These are phyloP conservation scores for Pseudomyrmex cubaensis DNA, from an alignment of 1,140 invertebrate genomes.

Conservation along the genomic window DNA sequence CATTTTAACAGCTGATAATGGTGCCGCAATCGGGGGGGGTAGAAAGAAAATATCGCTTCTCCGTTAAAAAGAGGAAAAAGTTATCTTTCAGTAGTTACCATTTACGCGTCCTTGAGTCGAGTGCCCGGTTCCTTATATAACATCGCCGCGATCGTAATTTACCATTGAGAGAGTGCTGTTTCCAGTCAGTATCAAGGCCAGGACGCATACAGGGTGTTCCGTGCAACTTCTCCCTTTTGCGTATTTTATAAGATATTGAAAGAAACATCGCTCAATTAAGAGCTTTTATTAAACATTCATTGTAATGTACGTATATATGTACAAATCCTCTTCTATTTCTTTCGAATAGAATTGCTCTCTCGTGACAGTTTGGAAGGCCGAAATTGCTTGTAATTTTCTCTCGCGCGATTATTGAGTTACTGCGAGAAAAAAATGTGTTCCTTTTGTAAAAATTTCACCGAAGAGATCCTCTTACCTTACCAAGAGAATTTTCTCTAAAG, in stretches of 20 bases:
- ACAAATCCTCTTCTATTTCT: too few species aligned
- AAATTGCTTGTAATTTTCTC: too few species aligned
- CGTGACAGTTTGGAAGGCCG: too few species aligned
- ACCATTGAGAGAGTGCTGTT: slow-evolving; percentile 12
- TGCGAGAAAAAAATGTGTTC: too few species aligned
- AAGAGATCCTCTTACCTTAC: too few species aligned
- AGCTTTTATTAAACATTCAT: neutral
- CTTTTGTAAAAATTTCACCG: too few species aligned
- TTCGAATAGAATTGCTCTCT: neutral
- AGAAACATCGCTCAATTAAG: neutral
- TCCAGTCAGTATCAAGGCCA: slow-evolving; percentile 15
- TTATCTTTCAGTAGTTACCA: neutral
- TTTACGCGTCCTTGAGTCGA: neutral
- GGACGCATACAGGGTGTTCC: slow-evolving; percentile 16
- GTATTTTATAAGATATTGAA: neutral
- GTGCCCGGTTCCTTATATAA: neutral
- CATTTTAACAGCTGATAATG: slow-evolving; percentile 68
- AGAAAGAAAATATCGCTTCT: slow-evolving; percentile 68
- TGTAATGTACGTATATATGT: too few species aligned
- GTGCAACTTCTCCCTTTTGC: neutral
- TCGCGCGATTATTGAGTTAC: too few species aligned
- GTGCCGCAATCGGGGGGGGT: slow-evolving; percentile 77
- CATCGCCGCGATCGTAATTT: slow-evolving; percentile 19
- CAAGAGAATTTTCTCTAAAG: too few species aligned
- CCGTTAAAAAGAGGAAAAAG: too few species aligned